Evolutionary conservation across 1,140 invertebrate species (phyloP).

Genomic region (Calycopis cecrops): DNA sequence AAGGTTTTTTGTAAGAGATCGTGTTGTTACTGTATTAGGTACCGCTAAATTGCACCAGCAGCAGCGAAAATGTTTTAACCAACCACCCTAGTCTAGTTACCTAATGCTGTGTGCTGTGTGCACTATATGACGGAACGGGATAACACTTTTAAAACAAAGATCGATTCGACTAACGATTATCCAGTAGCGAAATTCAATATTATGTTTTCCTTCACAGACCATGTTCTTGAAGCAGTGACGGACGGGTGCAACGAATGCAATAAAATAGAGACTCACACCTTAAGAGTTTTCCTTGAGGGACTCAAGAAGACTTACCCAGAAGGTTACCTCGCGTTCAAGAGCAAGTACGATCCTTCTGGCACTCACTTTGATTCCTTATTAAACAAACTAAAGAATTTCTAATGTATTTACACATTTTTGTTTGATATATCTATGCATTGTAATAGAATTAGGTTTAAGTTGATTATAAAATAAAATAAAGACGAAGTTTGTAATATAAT

Average conservation of each 20-base stretch:
- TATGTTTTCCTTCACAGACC: neutral
- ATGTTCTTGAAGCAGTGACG: neutral
- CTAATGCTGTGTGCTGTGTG: too few species aligned
- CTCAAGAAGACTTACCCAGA: neutral
- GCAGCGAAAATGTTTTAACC: neutral
- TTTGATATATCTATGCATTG: too few species aligned
- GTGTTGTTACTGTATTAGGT: too few species aligned
- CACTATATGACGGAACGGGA: too few species aligned
- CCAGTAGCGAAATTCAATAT: too few species aligned
- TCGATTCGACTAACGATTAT: too few species aligned
- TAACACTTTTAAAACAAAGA: too few species aligned
- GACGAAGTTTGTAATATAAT: too few species aligned
- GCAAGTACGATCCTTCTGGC: neutral
- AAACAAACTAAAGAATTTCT: conserved; percentile 1
- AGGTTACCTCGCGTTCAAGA: conserved; percentile 3
- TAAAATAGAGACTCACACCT: neutral
- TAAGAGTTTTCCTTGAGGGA: neutral
- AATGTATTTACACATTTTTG: too few species aligned
- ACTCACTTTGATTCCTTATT: neutral
- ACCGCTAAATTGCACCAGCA: neutral
- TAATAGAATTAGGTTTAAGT: too few species aligned
- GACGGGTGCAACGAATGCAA: conserved; percentile 2
- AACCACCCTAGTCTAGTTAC: neutral
- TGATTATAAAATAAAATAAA: too few species aligned
- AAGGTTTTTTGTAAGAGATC: too few species aligned